A percentile compares a stretch with the other conserved stretches of the same genome.
These are phyloP conservation scores for Ciconia stormi DNA, from an alignment of 2,113 vertebrate species.

Conservation along the genomic window DNA sequence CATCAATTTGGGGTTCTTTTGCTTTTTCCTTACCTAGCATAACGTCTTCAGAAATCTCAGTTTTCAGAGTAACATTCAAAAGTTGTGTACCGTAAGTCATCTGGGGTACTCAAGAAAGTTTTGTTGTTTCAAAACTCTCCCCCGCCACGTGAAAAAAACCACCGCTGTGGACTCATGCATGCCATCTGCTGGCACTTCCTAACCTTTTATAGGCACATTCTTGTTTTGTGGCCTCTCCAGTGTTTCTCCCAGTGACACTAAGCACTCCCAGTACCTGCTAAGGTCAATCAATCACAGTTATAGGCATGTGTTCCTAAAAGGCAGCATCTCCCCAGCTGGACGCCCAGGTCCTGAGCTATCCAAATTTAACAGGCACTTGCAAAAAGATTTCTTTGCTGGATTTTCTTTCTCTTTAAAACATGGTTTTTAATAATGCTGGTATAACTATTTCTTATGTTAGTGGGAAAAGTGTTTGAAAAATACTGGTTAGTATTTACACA, in stretches of 20 bases:
- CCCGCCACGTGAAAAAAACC: accelerated
- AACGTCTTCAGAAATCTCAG: neutral
- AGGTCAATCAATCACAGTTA: neutral
- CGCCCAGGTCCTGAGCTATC: neutral
- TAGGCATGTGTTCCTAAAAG: neutral
- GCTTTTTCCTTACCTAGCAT: neutral
- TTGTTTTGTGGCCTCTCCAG: neutral
- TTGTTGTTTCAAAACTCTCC: neutral
- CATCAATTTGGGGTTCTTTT: neutral
- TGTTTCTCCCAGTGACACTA: neutral
- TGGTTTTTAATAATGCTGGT: neutral
- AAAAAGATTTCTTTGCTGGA: neutral
- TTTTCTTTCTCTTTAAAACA: neutral
- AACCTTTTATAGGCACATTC: neutral
- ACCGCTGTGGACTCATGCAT: neutral
- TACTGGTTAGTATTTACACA: neutral
- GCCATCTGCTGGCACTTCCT: neutral
- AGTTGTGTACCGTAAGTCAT: neutral
- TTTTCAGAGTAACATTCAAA: neutral
- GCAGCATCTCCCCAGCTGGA: neutral
- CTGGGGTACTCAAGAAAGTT: neutral
- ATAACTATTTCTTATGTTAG: neutral
- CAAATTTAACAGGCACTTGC: neutral
- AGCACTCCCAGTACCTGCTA: neutral
- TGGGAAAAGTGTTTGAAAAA: neutral